Conservation (phyloP, 2,113 vertebrate species). For the Rhea pennata region DNA sequence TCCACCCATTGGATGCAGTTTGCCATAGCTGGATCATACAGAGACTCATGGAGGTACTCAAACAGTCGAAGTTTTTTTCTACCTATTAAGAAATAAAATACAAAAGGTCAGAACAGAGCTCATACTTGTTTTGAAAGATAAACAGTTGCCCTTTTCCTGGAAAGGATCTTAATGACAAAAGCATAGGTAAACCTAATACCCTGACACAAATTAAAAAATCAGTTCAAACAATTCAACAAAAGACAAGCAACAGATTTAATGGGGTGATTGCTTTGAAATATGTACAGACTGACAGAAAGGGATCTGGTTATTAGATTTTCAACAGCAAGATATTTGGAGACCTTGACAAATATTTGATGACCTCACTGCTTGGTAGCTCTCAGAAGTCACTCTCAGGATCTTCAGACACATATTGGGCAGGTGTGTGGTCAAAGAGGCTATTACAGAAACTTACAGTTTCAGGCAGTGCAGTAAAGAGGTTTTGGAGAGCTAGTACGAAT, state of each 20-base stretch:
- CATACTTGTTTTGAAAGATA: background rate
- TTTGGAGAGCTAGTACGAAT: background rate
- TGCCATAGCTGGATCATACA: slow-evolving; percentile 88
- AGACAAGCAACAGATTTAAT: background rate
- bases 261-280: background rate
- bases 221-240: background rate
- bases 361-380: background rate
- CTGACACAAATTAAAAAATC: background rate
- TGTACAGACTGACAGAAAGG: background rate
- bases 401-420: background rate
- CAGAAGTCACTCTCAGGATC: background rate
- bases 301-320: background rate
- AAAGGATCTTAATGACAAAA: background rate
- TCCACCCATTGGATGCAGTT: slow-evolving; percentile 97
- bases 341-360: background rate
- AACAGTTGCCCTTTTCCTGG: background rate
- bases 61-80: slow-evolving; percentile 93
- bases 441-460: background rate
- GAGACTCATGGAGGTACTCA: slow-evolving; percentile 91
- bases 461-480: background rate
- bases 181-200: background rate
- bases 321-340: background rate
- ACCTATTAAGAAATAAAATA: slow-evolving; percentile 72
- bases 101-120: background rate
- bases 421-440: background rate